Conservation (phyloP, 2,888 invertebrate genomes). For the Dromius quadrimaculatus region DNA sequence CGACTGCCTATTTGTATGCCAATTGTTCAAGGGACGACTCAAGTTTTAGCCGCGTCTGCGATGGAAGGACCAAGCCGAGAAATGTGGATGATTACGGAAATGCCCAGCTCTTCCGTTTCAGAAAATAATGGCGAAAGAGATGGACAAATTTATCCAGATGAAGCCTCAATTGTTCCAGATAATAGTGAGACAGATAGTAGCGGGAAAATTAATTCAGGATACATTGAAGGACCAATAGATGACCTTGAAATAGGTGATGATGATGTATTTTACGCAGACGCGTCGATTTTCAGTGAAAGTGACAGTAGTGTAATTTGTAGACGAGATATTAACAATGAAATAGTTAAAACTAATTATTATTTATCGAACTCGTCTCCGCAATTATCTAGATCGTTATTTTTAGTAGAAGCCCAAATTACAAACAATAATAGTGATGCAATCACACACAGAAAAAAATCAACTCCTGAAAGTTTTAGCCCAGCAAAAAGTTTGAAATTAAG, state of each 20-base stretch:
- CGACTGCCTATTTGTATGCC: constrained; percentile 52
- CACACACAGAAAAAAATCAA: not conserved
- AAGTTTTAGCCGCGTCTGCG: constrained; percentile 65
- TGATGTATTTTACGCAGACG: constrained; percentile 61
- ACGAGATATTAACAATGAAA: not conserved
- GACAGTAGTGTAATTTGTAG: constrained; percentile 33
- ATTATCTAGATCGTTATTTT: constrained; percentile 60
- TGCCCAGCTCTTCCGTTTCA: constrained; percentile 65
- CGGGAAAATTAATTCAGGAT: constrained; percentile 53
- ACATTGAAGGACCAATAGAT: constrained; percentile 48
- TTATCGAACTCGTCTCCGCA: constrained; percentile 63
- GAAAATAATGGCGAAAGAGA: constrained; percentile 58
- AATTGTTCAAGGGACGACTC: constrained; percentile 63
- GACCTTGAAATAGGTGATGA: constrained; percentile 56
- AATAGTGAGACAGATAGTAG: constrained; percentile 45
- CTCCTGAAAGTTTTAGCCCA: constrained; percentile 58
- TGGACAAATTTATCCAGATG: constrained; percentile 32
- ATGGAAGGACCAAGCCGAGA: constrained; percentile 60
- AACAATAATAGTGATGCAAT: not conserved
- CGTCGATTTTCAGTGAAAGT: constrained; percentile 56
- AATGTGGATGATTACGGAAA: constrained; percentile 70
- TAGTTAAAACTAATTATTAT: constrained; percentile 44
- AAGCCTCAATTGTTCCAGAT: constrained; percentile 15
- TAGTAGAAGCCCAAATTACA: constrained; percentile 59
- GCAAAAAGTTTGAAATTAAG: constrained; percentile 63